Evolutionary conservation across 2,113 vertebrate species (phyloP), one percentile per base, ranked within the genome.

Genomic region (Microcebus griseorufus): DNA sequence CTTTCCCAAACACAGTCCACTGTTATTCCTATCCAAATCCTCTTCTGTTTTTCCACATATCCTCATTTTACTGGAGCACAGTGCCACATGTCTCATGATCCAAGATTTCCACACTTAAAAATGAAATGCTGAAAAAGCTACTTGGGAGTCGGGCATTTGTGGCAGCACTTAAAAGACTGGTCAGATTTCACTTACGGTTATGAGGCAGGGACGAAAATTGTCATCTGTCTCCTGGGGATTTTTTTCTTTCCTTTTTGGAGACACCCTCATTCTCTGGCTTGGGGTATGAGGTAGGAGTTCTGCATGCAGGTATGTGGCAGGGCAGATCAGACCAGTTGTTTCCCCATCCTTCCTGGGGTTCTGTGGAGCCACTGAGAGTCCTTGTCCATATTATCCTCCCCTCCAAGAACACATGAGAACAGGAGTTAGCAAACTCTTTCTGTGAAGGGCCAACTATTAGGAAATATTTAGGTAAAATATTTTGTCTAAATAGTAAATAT

Each of bases 71-170:
- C 23, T 25, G 42, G 12, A 37, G 11, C 55, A 62, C 12, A 34
- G 2, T 11, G 6, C 37, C 42, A 1, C 17, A 7, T 65, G 42
- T 76, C 42, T 83, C 64, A 29, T 58, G 55, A 48, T 62, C 34
- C 23, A 79, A 20, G 0, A 20, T 34, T 55, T 70, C 60, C 55
- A 13, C 39, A 29, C 55, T 94, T 95, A 83, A 93, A 94, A 94
- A 0, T 93, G n/a, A 90, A 81, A 76, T 17, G 27, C 16, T 53
- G 17, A 32, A 23, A 48, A 60, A 83, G 25, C 48, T 73, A 8
- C 73, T 84, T 60, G 20, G 34, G 18, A 90, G 27, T 60, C 78
- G 10, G 22, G 11, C 3, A 1, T 92, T 69, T 60, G 22, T 85
- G 48, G 17, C n/a, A 48, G 29, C 58, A 9, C 91, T 70, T 69